These are phyloP conservation scores for Chymomyza procnemis DNA, from an alignment of 2,888 invertebrate genomes.

Conservation along the genomic window DNA sequence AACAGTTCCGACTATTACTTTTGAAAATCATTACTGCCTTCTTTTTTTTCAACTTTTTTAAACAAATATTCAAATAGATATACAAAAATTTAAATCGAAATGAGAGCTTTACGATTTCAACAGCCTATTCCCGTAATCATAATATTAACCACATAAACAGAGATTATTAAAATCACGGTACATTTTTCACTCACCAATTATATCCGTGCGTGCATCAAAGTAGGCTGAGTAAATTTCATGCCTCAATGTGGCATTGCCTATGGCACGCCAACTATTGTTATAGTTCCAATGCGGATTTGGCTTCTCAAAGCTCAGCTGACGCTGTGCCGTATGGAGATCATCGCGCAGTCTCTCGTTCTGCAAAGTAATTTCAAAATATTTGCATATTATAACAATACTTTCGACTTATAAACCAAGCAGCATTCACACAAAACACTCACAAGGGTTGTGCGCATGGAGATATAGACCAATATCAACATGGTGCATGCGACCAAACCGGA, in stretches of 20 bases:
- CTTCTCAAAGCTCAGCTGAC: constrained; percentile 60
- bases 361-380: too few species aligned
- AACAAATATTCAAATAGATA: too few species aligned
- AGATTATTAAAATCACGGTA: too few species aligned
- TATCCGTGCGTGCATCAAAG: constrained; percentile 76
- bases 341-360: constrained; percentile 68
- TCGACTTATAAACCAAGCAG: too few species aligned
- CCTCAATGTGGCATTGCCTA: constrained; percentile 65
- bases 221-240: constrained; percentile 78
- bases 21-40: too few species aligned
- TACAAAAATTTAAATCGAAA: too few species aligned
- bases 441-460: constrained; percentile 69
- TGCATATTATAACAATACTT: neutral
- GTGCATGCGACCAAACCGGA: constrained; percentile 74
- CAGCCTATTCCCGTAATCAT: neutral
- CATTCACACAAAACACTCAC: constrained; percentile 60
- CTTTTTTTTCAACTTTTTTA: too few species aligned
- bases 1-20: too few species aligned
- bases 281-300: constrained; percentile 72
- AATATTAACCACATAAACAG: neutral
- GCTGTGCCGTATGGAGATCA: constrained; percentile 65
- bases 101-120: too few species aligned
- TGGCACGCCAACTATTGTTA: constrained; percentile 73
- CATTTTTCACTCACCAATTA: constrained; percentile 43
- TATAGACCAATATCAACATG: constrained; percentile 70